Percentiles rank a stretch among this genome's conserved stretches.
Evolutionary conservation across 2,797 vertebrate genomes (phyloP).

Genomic region (Urophycis tenuis): DNA sequence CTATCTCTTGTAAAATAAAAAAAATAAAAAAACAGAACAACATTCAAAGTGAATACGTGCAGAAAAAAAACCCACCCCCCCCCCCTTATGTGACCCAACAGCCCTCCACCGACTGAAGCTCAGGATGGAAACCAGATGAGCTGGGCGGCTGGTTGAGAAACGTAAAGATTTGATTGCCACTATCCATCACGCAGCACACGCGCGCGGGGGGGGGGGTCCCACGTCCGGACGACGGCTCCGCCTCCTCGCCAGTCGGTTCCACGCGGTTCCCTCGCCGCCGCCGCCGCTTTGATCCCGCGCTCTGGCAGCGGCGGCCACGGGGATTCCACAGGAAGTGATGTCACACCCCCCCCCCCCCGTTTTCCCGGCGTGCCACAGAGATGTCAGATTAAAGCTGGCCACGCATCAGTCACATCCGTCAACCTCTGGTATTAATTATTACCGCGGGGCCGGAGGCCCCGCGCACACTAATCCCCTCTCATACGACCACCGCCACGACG

Average conservation of each 20-base stretch:
- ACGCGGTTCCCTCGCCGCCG: too few relatives aligned
- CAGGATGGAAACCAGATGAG: neutral
- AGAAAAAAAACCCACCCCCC: neutral
- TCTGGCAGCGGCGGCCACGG: slow-evolving; percentile 18
- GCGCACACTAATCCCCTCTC: slow-evolving; percentile 40
- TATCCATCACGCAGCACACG: neutral
- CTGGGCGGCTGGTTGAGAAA: neutral
- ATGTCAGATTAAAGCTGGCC: slow-evolving; percentile 61
- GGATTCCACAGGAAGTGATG: slow-evolving; percentile 39
- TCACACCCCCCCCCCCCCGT: slow-evolving; percentile 45
- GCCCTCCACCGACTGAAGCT: neutral
- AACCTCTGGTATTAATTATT: slow-evolving; percentile 65
- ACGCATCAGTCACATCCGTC: slow-evolving; percentile 57
- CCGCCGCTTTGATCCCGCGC: slow-evolving; percentile 19
- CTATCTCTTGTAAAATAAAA: neutral
- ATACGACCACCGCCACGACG: slow-evolving; percentile 61
- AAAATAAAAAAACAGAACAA: neutral
- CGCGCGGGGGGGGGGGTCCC: too few relatives aligned
- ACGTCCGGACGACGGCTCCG: neutral
- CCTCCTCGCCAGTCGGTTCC: neutral
- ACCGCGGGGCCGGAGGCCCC: slow-evolving; percentile 38
- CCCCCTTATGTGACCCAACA: neutral
- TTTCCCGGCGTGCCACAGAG: slow-evolving; percentile 29
- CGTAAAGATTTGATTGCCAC: neutral
- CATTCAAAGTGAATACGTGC: neutral